A percentile compares a stretch with the other conserved stretches of the same genome.
These are phyloP conservation scores for Ctenoplectra terminalis DNA, from an alignment of 1,140 invertebrate genomes.

Conservation along the genomic window DNA sequence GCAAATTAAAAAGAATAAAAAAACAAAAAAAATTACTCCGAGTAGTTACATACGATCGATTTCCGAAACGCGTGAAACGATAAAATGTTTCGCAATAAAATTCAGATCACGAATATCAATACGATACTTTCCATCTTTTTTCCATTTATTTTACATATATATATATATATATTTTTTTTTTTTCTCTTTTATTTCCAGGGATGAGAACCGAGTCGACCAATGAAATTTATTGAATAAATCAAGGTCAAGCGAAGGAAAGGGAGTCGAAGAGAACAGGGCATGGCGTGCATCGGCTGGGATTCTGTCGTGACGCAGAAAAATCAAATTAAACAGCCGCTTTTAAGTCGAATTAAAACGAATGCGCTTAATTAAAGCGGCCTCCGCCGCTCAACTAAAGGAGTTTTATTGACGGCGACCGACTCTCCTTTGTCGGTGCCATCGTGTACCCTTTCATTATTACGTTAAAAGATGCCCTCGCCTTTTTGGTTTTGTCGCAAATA, in stretches of 20 bases:
- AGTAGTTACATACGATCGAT: too few relatives aligned
- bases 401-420: slow-evolving; percentile 72
- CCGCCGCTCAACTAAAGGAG: slow-evolving; percentile 69
- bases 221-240: slow-evolving; percentile 12
- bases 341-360: slow-evolving; percentile 53
- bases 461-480: neutral
- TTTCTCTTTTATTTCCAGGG: neutral
- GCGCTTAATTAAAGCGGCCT: slow-evolving; percentile 52
- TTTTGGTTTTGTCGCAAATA: slow-evolving; percentile 16
- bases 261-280: neutral
- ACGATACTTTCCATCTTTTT: neutral
- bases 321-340: slow-evolving; percentile 52
- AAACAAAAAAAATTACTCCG: too few relatives aligned
- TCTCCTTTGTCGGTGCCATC: slow-evolving; percentile 30
- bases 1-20: too few relatives aligned
- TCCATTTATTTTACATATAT: too few relatives aligned
- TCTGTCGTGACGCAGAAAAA: slow-evolving; percentile 42
- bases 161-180: too few relatives aligned
- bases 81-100: neutral
- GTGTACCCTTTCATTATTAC: slow-evolving; percentile 44
- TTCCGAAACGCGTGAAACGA: too few relatives aligned
- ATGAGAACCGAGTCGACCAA: neutral
- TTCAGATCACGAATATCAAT: neutral
- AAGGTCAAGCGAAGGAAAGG: slow-evolving; percentile 16
- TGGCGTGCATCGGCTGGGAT: neutral